Percentiles rank a stretch among this genome's conserved stretches.
phyloP scores from a whole-genome alignment of 2,888 invertebrate species.

The Esperia sulphurella region DNA sequence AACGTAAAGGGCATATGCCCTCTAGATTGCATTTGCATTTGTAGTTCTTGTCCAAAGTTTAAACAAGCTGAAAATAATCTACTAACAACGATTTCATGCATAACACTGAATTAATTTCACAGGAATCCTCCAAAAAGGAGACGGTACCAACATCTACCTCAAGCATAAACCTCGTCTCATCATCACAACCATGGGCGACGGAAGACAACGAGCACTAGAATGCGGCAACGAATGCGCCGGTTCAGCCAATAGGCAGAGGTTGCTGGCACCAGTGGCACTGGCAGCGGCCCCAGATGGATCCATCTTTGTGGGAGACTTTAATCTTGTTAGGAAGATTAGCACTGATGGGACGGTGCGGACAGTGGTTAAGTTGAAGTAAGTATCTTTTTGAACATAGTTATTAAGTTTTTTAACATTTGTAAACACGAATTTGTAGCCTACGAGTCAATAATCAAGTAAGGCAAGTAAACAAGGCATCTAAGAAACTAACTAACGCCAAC shows the following conservation, averaged over 20 bases:
- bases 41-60: no score
- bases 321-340: slow-evolving; percentile 92
- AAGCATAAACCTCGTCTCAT: slow-evolving; percentile 95
- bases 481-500: no score
- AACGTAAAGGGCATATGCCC: no score
- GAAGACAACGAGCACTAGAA: slow-evolving; percentile 91
- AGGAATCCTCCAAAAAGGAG: slow-evolving; percentile 98
- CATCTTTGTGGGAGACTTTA: slow-evolving; percentile 97
- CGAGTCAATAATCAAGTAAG: no score
- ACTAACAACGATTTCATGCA: no score
- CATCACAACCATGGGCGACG: slow-evolving; percentile 94
- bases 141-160: slow-evolving; percentile 96
- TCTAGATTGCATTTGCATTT: no score
- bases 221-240: slow-evolving; percentile 85
- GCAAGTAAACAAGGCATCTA: no score
- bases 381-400: no score
- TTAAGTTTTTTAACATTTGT: no score
- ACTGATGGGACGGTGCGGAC: slow-evolving; percentile 91
- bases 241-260: slow-evolving; percentile 86
- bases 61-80: no score
- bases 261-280: slow-evolving; percentile 95
- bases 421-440: no score
- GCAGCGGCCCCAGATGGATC: slow-evolving; percentile 95
- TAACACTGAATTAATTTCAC: slow-evolving; percentile 19
- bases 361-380: slow-evolving; percentile 90